phyloP scores from a whole-genome alignment of 2,888 invertebrate genomes.

The Cheilosia urbana region DNA sequence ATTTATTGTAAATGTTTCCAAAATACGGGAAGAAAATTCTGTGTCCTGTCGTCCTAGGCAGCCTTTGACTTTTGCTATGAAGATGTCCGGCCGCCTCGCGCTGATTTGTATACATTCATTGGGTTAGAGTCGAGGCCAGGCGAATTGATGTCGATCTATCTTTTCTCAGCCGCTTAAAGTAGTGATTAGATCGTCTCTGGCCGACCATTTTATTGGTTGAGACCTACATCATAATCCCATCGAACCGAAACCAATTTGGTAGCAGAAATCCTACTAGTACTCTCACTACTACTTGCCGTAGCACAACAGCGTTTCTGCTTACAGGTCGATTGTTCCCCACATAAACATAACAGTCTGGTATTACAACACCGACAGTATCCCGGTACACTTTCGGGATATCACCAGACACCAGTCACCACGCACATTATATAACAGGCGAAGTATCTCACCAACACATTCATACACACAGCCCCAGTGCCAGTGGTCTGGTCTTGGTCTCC shows the following conservation, averaged over 20 bases:
- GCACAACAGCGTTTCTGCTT: constrained; percentile 19
- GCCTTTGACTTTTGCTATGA: too few species aligned
- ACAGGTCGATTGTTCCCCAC: constrained; percentile 38
- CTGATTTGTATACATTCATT: too few species aligned
- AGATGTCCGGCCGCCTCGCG: too few species aligned
- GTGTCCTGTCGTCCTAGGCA: too few species aligned
- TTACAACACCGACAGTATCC: constrained; percentile 29
- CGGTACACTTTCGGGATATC: constrained; percentile 60
- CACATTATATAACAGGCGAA: constrained; percentile 16
- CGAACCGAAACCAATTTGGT: not conserved
- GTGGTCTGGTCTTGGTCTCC: not conserved
- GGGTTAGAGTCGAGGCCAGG: too few species aligned
- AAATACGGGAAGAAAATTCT: too few species aligned
- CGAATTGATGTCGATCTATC: too few species aligned
- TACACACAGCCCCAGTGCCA: constrained; percentile 16
- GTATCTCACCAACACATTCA: constrained; percentile 51
- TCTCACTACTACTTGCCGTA: constrained; percentile 4
- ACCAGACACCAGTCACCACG: constrained; percentile 5
- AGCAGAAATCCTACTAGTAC: constrained; percentile 23
- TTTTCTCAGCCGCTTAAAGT: too few species aligned
- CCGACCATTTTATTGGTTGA: too few species aligned
- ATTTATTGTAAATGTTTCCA: too few species aligned
- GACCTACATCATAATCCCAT: too few species aligned
- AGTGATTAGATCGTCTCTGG: too few species aligned
- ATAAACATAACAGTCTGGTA: constrained; percentile 7